Conservation (phyloP, 2,797 vertebrate genomes). For the Triplophysa bombifrons region DNA sequence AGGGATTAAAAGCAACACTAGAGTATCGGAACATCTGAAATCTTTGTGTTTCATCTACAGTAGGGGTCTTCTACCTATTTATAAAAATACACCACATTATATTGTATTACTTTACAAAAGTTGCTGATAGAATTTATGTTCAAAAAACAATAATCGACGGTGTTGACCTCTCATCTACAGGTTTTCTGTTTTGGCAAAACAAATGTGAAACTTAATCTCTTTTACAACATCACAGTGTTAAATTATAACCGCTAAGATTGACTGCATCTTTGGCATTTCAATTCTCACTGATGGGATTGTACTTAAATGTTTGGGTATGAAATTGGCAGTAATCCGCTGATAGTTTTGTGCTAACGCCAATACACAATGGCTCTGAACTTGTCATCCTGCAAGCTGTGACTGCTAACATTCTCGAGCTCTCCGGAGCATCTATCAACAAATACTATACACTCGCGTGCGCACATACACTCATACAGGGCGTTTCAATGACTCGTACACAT, state of each 20-base stretch:
- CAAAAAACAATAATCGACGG: no score
- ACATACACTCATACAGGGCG: background rate
- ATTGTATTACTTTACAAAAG: no score
- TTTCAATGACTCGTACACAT: background rate
- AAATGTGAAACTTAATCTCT: conserved; percentile 1
- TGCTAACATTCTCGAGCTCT: conserved; percentile 41
- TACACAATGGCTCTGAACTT: conserved; percentile 43
- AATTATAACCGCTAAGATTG: conserved; percentile 11
- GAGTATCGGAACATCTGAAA: no score
- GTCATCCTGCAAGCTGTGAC: conserved; percentile 41
- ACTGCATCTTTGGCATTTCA: conserved; percentile 29
- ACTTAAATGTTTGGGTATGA: conserved; percentile 27
- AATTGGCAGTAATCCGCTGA: conserved; percentile 39
- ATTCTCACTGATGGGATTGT: conserved; percentile 43
- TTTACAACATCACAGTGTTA: conserved; percentile 24
- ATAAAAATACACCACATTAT: no score
- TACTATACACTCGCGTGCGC: background rate
- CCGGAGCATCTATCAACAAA: conserved; percentile 34
- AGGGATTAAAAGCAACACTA: no score
- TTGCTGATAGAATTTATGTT: no score
- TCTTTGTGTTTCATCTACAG: background rate
- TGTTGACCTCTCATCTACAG: background rate
- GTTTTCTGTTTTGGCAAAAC: conserved; percentile 23
- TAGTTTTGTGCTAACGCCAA: conserved; percentile 41
- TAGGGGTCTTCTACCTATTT: background rate